These are phyloP conservation scores for Cirrhinus mrigala DNA, from an alignment of 2,797 vertebrate genomes.

Conservation along the genomic window DNA sequence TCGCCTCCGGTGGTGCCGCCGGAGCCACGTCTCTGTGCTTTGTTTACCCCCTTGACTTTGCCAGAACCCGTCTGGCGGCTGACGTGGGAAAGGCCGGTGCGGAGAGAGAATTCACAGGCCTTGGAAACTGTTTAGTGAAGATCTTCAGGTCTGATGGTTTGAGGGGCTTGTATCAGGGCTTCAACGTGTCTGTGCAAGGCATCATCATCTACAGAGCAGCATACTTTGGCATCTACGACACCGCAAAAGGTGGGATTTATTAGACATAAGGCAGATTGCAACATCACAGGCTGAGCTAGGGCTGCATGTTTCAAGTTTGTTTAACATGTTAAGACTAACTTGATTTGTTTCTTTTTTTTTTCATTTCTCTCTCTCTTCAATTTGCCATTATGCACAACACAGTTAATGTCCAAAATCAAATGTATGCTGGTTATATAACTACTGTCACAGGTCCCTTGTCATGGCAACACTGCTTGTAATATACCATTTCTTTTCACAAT, in stretches of 20 bases:
- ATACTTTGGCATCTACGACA: conserved; percentile 89
- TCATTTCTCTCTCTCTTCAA: too few relatives aligned
- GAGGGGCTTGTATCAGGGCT: conserved; percentile 79
- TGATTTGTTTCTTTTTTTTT: too few relatives aligned
- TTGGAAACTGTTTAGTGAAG: conserved; percentile 79
- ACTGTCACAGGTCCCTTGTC: too few relatives aligned
- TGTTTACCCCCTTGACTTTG: conserved; percentile 82
- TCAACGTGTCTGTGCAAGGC: conserved; percentile 84
- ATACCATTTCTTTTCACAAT: too few relatives aligned
- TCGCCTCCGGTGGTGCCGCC: conserved; percentile 79
- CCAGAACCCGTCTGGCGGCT: conserved; percentile 79
- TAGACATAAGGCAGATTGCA: neutral
- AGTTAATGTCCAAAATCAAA: too few relatives aligned
- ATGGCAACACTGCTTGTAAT: too few relatives aligned
- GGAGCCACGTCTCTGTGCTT: conserved; percentile 83
- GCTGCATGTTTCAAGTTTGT: too few relatives aligned
- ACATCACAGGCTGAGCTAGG: conserved; percentile 63
- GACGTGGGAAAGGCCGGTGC: conserved; percentile 78
- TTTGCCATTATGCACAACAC: too few relatives aligned
- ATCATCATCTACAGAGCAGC: conserved; percentile 88
- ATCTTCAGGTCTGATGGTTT: conserved; percentile 78
- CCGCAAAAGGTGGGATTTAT: conserved; percentile 80
- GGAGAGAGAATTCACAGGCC: conserved; percentile 76
- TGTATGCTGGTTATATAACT: too few relatives aligned
- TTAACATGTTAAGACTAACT: conserved; percentile 61